Conservation (phyloP, 2,113 vertebrate genomes). For the Chrysemys picta region DNA sequence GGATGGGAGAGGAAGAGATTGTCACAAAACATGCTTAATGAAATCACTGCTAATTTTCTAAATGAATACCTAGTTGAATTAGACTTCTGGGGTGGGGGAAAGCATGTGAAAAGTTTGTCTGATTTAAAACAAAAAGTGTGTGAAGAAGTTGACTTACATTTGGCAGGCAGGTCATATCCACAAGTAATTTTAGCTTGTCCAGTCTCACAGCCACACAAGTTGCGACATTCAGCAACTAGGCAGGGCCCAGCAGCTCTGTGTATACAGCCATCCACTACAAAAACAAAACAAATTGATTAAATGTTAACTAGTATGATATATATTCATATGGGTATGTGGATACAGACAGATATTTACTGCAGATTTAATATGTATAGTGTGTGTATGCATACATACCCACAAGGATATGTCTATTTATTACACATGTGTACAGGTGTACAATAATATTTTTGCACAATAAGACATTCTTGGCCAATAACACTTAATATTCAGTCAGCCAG, state of each 20-base stretch:
- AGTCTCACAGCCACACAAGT: slow-evolving; percentile 93
- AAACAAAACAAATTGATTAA: slow-evolving; percentile 12
- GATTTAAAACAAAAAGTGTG: not conserved
- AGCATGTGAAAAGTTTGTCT: not conserved
- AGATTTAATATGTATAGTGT: not conserved
- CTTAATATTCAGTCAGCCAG: not conserved
- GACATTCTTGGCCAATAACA: not conserved
- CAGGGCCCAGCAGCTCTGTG: slow-evolving; percentile 95
- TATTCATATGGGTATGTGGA: fast-evolving
- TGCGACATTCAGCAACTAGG: slow-evolving; percentile 92
- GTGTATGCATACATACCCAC: not conserved
- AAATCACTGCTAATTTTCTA: slow-evolving; percentile 58
- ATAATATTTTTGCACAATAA: not conserved
- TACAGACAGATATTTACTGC: not conserved
- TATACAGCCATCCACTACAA: slow-evolving; percentile 96
- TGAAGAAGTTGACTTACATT: slow-evolving; percentile 85
- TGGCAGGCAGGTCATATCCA: slow-evolving; percentile 96
- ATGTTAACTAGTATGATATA: not conserved
- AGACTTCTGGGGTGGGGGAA: not conserved
- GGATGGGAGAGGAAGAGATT: slow-evolving; percentile 13
- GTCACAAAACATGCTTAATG: slow-evolving; percentile 46
- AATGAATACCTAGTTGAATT: slow-evolving; percentile 53
- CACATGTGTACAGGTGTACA: not conserved
- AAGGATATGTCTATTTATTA: not conserved
- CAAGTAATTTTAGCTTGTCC: slow-evolving; percentile 97